Evolutionary conservation across 2,113 vertebrate genomes (phyloP).

Genomic region (Cariama cristata): DNA sequence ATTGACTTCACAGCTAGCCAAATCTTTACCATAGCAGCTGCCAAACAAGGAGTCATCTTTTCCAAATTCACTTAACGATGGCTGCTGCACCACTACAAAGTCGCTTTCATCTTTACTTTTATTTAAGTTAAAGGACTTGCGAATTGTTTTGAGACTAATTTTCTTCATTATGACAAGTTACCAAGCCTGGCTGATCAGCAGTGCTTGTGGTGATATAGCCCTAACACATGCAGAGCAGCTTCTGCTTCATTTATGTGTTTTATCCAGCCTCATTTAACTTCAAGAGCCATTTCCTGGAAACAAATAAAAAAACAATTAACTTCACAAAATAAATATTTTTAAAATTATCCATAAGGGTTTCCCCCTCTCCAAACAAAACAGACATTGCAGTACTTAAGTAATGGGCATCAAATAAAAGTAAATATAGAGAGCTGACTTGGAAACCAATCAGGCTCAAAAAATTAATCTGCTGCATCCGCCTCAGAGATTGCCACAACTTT

Average conservation of each 20-base stretch:
- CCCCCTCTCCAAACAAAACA: not conserved
- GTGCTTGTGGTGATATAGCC: slow-evolving; percentile 45
- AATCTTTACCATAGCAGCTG: slow-evolving; percentile 93
- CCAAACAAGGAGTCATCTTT: slow-evolving; percentile 95
- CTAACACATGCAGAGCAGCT: slow-evolving; percentile 59
- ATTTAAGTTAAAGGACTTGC: slow-evolving; percentile 96
- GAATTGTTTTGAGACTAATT: slow-evolving; percentile 98
- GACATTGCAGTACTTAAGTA: not conserved
- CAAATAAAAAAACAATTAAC: slow-evolving; percentile 40
- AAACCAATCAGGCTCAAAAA: not conserved
- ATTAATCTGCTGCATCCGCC: not conserved
- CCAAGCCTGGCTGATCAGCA: slow-evolving; percentile 54
- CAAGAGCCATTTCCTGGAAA: slow-evolving; percentile 82
- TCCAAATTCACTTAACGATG: slow-evolving; percentile 88
- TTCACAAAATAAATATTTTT: not conserved
- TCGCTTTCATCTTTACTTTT: slow-evolving; percentile 97
- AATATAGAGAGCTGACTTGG: not conserved
- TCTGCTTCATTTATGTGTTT: slow-evolving; percentile 80
- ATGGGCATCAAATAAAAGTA: not conserved
- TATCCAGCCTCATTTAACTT: slow-evolving; percentile 81
- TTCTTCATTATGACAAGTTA: slow-evolving; percentile 95
- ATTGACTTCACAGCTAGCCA: slow-evolving; percentile 86
- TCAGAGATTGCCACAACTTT: not conserved
- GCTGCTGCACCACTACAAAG: slow-evolving; percentile 93
- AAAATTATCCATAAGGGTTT: not conserved